phyloP scores from a whole-genome alignment of 2,888 invertebrate species.

The Megamerina dolium region DNA sequence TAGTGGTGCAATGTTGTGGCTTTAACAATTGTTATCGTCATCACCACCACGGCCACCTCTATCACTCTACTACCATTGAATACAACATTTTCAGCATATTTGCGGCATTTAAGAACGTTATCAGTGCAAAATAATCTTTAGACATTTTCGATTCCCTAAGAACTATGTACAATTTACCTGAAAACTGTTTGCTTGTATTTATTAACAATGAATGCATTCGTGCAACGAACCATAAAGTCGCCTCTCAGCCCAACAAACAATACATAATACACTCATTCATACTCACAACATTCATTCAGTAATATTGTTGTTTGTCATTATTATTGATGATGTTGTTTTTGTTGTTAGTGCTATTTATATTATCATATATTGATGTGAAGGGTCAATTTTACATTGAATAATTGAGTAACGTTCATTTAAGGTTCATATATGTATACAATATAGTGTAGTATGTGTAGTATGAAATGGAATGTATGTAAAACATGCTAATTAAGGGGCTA shows the following conservation, averaged over 20 bases:
- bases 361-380: not conserved
- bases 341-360: no score
- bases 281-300: no score
- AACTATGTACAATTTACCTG: no score
- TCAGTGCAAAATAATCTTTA: constrained; percentile 46
- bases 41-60: not conserved
- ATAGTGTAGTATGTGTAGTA: no score
- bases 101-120: constrained; percentile 36
- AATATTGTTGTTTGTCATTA: no score
- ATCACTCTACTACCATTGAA: not conserved
- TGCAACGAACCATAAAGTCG: constrained; percentile 37
- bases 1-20: no score
- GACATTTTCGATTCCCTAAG: constrained; percentile 12
- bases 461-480: no score
- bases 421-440: no score
- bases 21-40: no score
- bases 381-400: not conserved
- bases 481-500: no score
- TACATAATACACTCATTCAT: not conserved
- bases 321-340: not conserved
- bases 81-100: not conserved
- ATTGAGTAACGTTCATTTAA: not conserved
- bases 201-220: constrained; percentile 22
- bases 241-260: not conserved
- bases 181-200: no score